These are phyloP conservation scores for Mamestra configurata DNA, from an alignment of 1,140 invertebrate genomes.

Conservation along the genomic window DNA sequence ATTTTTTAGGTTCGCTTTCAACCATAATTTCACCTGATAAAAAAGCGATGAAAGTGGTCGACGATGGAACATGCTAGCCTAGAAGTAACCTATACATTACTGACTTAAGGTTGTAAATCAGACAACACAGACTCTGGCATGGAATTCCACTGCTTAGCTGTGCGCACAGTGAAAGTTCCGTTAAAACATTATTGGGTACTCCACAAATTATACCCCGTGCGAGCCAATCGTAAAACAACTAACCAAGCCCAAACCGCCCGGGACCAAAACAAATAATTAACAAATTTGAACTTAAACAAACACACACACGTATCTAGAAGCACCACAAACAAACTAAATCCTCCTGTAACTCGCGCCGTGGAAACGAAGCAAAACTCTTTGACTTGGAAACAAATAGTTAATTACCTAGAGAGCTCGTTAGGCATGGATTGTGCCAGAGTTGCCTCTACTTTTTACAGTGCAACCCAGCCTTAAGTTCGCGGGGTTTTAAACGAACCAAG, in stretches of 20 bases:
- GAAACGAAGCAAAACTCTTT: conserved; percentile 68
- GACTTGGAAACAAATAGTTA: conserved; percentile 81
- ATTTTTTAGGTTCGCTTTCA: too few species aligned
- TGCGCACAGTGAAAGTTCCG: too few species aligned
- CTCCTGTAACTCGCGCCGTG: conserved; percentile 29
- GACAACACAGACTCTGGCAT: too few species aligned
- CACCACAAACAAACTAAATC: neutral
- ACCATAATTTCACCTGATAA: too few species aligned
- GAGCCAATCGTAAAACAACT: neutral
- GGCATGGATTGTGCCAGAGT: conserved; percentile 71
- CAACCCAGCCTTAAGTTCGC: conserved; percentile 35
- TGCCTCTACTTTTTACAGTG: conserved; percentile 60
- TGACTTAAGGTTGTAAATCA: too few species aligned
- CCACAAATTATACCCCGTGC: too few species aligned
- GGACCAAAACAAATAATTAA: neutral
- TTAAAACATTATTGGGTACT: too few species aligned
- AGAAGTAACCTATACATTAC: too few species aligned
- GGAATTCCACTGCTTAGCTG: too few species aligned
- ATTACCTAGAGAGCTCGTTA: conserved; percentile 79
- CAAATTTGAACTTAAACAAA: neutral
- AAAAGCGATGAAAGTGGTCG: too few species aligned
- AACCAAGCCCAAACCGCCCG: neutral
- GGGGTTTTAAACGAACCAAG: conserved; percentile 48
- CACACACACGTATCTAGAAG: neutral
- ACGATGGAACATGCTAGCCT: too few species aligned